Conservation (phyloP, 35 echinoderm and acorn worm species). For the Hemicentrotus pulcherrimus region DNA sequence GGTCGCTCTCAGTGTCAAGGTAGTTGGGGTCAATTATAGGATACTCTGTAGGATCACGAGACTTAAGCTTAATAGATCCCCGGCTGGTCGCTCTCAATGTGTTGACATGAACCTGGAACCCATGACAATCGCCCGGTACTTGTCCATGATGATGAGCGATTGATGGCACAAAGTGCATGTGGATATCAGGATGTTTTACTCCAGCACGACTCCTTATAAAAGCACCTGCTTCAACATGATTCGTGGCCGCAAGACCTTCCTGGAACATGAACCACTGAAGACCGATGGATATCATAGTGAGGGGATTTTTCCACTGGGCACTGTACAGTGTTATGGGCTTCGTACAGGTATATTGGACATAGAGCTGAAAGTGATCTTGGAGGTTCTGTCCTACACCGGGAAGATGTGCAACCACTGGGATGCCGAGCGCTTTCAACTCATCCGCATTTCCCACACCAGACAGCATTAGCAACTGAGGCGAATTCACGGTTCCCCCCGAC, state of each 20-base stretch:
- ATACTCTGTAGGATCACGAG: slow-evolving; percentile 65
- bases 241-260: slow-evolving; percentile 74
- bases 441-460: slow-evolving; percentile 96
- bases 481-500: slow-evolving; percentile 82
- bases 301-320: slow-evolving; percentile 69
- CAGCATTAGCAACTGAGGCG: slow-evolving; percentile 86
- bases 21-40: slow-evolving; percentile 92
- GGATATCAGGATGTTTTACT: slow-evolving; percentile 84
- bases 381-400: slow-evolving; percentile 95
- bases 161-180: slow-evolving; percentile 91
- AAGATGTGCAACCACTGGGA: slow-evolving; percentile 81
- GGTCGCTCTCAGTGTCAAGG: slow-evolving; percentile 81
- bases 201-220: slow-evolving; percentile 81
- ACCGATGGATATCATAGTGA: slow-evolving; percentile 91
- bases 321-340: slow-evolving; percentile 87
- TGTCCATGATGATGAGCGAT: slow-evolving; percentile 83
- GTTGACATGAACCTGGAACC: slow-evolving; percentile 85
- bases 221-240: slow-evolving; percentile 82
- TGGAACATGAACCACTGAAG: slow-evolving; percentile 89
- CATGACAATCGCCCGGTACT: slow-evolving; percentile 68
- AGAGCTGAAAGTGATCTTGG: slow-evolving; percentile 92
- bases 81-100: slow-evolving; percentile 72
- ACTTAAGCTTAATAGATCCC: slow-evolving; percentile 75
- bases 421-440: slow-evolving; percentile 72
- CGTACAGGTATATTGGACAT: slow-evolving; percentile 84